Conservation (phyloP, 1,140 invertebrate species). For the Manduca sexta region DNA sequence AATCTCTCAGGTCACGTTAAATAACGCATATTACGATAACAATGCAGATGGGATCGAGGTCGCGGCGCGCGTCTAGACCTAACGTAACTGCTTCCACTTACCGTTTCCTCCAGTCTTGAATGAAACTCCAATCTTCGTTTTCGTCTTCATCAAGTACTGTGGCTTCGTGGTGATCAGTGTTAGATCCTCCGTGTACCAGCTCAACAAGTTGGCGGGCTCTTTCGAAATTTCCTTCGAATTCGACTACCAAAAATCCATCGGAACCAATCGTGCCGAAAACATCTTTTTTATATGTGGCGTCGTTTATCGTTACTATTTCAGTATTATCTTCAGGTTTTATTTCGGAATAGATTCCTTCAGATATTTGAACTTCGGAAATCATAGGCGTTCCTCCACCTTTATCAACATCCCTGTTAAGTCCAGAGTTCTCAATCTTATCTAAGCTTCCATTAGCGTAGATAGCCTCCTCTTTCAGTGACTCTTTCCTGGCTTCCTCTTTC, state of each 20-base stretch:
- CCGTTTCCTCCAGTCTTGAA: slow-evolving; percentile 81
- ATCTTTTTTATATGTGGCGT: slow-evolving; percentile 59
- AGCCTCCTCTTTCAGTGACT: slow-evolving; percentile 53
- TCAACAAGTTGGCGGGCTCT: slow-evolving; percentile 75
- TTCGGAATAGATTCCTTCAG: slow-evolving; percentile 61
- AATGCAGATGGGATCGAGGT: slow-evolving; percentile 23
- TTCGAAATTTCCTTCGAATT: slow-evolving; percentile 78
- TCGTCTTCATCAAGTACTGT: slow-evolving; percentile 67
- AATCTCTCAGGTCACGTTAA: slow-evolving; percentile 14
- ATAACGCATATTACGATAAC: slow-evolving; percentile 19
- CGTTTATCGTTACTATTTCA: slow-evolving; percentile 49
- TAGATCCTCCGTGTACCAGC: slow-evolving; percentile 68
- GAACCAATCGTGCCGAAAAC: slow-evolving; percentile 45
- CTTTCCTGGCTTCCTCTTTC: slow-evolving; percentile 43
- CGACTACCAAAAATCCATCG: slow-evolving; percentile 77
- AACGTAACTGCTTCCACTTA: slow-evolving; percentile 43
- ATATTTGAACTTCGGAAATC: slow-evolving; percentile 53
- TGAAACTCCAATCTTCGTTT: slow-evolving; percentile 81
- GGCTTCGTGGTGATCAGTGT: slow-evolving; percentile 62
- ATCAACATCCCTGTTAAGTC: slow-evolving; percentile 45
- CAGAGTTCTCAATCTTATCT: slow-evolving; percentile 51
- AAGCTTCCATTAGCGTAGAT: slow-evolving; percentile 62
- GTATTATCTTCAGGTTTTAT: slow-evolving; percentile 10
- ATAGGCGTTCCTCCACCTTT: slow-evolving; percentile 55
- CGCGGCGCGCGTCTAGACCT: slow-evolving; percentile 9